Percentiles rank a stretch among this genome's conserved stretches.
Evolutionary conservation across 2,888 invertebrate genomes (phyloP).

Genomic region (Eucera pruinosa): DNA sequence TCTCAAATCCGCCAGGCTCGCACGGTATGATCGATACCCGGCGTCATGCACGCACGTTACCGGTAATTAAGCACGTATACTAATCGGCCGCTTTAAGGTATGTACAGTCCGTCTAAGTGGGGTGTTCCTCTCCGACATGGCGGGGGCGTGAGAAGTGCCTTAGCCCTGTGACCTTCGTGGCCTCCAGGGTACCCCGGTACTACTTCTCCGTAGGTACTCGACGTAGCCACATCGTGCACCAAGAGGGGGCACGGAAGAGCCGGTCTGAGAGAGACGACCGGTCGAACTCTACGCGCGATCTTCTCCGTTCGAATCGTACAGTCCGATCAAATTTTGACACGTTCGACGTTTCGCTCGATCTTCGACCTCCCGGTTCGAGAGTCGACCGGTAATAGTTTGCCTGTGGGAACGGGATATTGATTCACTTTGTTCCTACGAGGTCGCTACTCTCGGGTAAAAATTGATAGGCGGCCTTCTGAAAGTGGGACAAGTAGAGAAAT

Average conservation of each 20-base stretch:
- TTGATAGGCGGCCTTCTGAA: conserved; percentile 24
- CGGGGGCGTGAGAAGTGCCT: conserved; percentile 84
- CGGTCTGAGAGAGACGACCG: conserved; percentile 18
- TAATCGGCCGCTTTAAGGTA: conserved; percentile 82
- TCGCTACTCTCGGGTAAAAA: conserved; percentile 22
- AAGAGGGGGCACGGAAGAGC: conserved; percentile 38
- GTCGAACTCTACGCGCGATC: conserved; percentile 57
- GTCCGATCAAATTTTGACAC: conserved; percentile 83
- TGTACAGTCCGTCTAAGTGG: conserved; percentile 81
- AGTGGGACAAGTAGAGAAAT: not conserved
- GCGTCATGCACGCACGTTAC: conserved; percentile 80
- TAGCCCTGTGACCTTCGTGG: conserved; percentile 83
- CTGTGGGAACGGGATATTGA: conserved; percentile 63
- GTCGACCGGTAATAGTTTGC: conserved; percentile 69
- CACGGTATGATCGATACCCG: conserved; percentile 79
- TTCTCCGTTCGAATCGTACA: conserved; percentile 58
- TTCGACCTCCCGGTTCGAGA: conserved; percentile 73
- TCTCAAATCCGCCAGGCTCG: conserved; percentile 16
- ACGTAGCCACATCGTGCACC: conserved; percentile 72
- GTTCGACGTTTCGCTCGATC: conserved; percentile 79
- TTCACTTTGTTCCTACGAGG: conserved; percentile 30
- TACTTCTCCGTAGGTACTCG: conserved; percentile 74
- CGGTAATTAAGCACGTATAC: conserved; percentile 83
- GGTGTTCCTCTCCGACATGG: conserved; percentile 80
- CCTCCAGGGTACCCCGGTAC: conserved; percentile 75